Evolutionary conservation across 2,113 vertebrate genomes (phyloP).

Genomic region (Progne subis): DNA sequence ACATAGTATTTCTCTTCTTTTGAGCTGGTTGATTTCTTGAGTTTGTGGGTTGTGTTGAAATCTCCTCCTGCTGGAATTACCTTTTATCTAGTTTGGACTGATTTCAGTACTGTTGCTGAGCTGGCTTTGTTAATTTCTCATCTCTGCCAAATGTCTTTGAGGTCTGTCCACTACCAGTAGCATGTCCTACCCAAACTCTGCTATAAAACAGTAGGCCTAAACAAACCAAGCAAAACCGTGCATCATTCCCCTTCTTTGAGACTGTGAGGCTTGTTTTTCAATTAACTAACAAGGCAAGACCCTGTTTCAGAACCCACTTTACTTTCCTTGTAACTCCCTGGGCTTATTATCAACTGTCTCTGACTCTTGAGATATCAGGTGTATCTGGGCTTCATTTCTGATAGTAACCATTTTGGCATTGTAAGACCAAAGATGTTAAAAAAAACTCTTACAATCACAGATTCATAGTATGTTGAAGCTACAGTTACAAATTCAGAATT

Average conservation of each 20-base stretch:
- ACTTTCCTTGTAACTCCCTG: neutral
- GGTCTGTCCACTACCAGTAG: neutral
- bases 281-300: neutral
- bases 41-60: neutral
- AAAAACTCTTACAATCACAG: neutral
- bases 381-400: neutral
- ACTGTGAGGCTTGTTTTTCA: neutral
- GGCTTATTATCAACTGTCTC: neutral
- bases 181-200: neutral
- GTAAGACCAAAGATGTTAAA: neutral
- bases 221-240: neutral
- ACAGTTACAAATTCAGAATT: neutral
- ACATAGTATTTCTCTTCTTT: neutral
- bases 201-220: neutral
- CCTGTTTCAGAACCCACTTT: neutral
- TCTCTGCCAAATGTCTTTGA: neutral
- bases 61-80: neutral
- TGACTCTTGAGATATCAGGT: neutral
- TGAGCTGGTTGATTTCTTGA: neutral
- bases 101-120: neutral
- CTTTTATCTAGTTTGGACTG: neutral
- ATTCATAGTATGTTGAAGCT: neutral
- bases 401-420: neutral
- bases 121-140: neutral
- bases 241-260: rapidly evolving